phyloP scores from a whole-genome alignment of 2,888 invertebrate species.

The Epistrophella euchroma region DNA sequence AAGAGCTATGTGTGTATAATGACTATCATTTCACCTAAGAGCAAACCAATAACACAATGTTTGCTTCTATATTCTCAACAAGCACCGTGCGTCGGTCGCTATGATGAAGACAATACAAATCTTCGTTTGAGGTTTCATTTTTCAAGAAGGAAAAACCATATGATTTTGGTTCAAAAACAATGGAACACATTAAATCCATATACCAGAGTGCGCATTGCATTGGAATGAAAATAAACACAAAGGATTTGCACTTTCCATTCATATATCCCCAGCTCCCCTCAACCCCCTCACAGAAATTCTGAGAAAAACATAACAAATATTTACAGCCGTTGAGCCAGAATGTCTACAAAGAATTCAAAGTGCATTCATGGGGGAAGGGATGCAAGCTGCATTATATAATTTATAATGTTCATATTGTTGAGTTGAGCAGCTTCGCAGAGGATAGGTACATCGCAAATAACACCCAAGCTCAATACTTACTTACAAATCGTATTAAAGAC shows the following conservation, averaged over 20 bases:
- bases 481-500: constrained; percentile 72
- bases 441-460: constrained; percentile 21
- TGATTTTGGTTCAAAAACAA: constrained; percentile 15
- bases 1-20: background rate
- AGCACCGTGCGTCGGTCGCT: background rate
- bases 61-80: background rate
- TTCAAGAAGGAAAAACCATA: background rate
- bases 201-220: constrained; percentile 4
- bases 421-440: background rate
- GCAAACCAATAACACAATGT: background rate
- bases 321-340: constrained; percentile 41
- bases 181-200: constrained; percentile 13
- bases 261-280: background rate
- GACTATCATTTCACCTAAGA: background rate
- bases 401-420: too few relatives aligned
- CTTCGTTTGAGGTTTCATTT: constrained; percentile 23
- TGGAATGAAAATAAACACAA: constrained; percentile 40
- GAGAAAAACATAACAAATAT: constrained; percentile 34
- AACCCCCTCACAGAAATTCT: background rate
- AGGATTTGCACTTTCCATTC: constrained; percentile 32
- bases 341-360: constrained; percentile 30
- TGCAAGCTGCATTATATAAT: background rate
- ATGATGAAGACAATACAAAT: background rate
- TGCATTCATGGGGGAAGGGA: constrained; percentile 17
- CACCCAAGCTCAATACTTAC: constrained; percentile 57